Conservation (phyloP, 2,113 vertebrate species). For the Antidorcas marsupialis region DNA sequence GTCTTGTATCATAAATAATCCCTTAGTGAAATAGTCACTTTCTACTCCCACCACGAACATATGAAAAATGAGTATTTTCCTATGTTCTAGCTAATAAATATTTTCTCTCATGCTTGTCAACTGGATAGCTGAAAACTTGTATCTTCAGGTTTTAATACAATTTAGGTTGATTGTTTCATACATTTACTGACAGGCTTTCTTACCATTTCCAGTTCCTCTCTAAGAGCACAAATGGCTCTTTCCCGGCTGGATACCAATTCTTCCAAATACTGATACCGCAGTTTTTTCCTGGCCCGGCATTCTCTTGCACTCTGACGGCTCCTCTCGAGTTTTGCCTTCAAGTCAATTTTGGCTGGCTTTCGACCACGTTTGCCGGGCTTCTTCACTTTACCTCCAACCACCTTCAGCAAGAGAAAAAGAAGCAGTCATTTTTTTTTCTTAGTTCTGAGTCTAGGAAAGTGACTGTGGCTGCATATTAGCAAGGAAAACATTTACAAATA, state of each 20-base stretch:
- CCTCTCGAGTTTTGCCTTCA: slow-evolving; percentile 97
- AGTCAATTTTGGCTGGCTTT: slow-evolving; percentile 96
- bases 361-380: slow-evolving; percentile 96
- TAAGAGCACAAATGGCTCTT: slow-evolving; percentile 94
- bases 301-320: slow-evolving; percentile 97
- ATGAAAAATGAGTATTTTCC: neutral
- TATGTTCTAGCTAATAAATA: neutral
- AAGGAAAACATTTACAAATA: slow-evolving; percentile 9
- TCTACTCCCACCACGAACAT: neutral
- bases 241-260: slow-evolving; percentile 97
- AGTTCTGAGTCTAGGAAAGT: slow-evolving; percentile 1
- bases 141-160: neutral
- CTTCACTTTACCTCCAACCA: slow-evolving; percentile 94
- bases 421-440: neutral
- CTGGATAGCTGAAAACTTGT: neutral
- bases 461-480: neutral
- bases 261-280: slow-evolving; percentile 97
- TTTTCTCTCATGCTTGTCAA: neutral
- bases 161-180: neutral
- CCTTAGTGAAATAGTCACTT: neutral
- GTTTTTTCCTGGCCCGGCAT: slow-evolving; percentile 95
- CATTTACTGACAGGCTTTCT: neutral
- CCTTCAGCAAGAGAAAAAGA: slow-evolving; percentile 75
- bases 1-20: neutral
- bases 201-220: slow-evolving; percentile 99